Evolutionary conservation across 2,113 vertebrate genomes (phyloP).

Genomic region (Anolis carolinensis): DNA sequence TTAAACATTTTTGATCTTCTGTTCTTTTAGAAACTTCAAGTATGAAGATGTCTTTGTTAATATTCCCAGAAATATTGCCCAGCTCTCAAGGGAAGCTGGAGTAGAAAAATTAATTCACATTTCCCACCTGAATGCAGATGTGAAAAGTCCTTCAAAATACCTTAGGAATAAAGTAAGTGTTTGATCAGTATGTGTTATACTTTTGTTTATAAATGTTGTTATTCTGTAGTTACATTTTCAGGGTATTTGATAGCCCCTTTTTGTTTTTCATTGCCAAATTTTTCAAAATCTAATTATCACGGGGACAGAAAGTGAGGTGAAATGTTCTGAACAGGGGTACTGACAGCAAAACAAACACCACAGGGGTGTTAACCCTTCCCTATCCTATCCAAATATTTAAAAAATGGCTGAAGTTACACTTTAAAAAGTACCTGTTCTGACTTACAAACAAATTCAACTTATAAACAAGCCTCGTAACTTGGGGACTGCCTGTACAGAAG

Average conservation of each 20-base stretch:
- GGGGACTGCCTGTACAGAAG: too few species aligned
- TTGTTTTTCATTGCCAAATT: too few species aligned
- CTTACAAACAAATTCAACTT: too few species aligned
- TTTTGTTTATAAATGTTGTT: not conserved
- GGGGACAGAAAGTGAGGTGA: too few species aligned
- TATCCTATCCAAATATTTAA: too few species aligned
- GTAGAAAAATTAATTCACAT: conserved; percentile 88
- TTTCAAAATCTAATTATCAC: too few species aligned
- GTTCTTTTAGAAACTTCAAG: conserved; percentile 82
- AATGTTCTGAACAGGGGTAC: not conserved
- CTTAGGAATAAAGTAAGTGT: conserved; percentile 89
- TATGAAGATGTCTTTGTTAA: conserved; percentile 88
- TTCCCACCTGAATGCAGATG: conserved; percentile 94
- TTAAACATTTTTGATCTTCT: conserved; percentile 21
- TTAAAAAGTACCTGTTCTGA: too few species aligned
- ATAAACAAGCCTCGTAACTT: too few species aligned
- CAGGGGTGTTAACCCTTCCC: too few species aligned
- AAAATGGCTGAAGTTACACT: too few species aligned
- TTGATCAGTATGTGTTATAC: not conserved
- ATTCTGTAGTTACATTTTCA: not conserved
- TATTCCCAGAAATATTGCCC: conserved; percentile 88
- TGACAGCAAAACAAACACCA: too few species aligned
- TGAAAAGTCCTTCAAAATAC: conserved; percentile 90
- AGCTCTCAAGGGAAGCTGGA: conserved; percentile 82
- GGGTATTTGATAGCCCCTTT: too few species aligned